phyloP scores from a whole-genome alignment of 92 coral and sea anemone species.

The Phenganax marumi region DNA sequence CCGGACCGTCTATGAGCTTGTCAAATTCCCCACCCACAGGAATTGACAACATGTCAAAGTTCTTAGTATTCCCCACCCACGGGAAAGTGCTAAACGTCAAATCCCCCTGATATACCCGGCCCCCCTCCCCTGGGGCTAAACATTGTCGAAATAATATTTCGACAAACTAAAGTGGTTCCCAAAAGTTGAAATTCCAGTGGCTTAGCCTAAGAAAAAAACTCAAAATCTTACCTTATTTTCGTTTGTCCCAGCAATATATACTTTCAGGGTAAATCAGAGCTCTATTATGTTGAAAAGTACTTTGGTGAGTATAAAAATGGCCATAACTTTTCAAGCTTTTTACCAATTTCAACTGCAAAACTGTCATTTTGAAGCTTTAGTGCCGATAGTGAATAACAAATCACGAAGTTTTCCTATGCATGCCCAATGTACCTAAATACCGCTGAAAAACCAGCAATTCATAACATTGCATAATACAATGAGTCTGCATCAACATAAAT shows the following conservation, averaged over 20 bases:
- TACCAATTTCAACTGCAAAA: conserved; percentile 2
- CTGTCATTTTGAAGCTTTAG: conserved; percentile 10
- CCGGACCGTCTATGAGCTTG: conserved; percentile 33
- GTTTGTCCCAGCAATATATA: conserved; percentile 27
- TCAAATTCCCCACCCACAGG: conserved; percentile 32
- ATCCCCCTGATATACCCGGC: conserved; percentile 12
- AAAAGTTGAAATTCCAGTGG: not conserved
- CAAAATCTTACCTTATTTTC: conserved; percentile 20
- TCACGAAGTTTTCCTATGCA: not conserved
- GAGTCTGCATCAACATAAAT: not conserved
- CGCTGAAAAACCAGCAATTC: conserved; percentile 3
- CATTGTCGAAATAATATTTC: not conserved
- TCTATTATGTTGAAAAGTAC: not conserved
- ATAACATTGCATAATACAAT: not conserved
- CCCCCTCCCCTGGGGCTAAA: too few species aligned
- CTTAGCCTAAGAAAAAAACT: not conserved
- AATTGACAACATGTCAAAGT: conserved; percentile 5
- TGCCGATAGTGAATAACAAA: not conserved
- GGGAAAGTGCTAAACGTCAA: not conserved
- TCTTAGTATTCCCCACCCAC: conserved; percentile 31
- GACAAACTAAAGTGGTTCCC: conserved; percentile 8
- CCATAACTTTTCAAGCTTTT: not conserved
- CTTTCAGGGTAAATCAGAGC: conserved; percentile 9
- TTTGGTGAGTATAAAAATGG: conserved; percentile 16
- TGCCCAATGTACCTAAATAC: conserved; percentile 12